Base-by-base conservation (phyloP, 1,140 invertebrate genomes). In the Drosophila tropicalis region DNA sequence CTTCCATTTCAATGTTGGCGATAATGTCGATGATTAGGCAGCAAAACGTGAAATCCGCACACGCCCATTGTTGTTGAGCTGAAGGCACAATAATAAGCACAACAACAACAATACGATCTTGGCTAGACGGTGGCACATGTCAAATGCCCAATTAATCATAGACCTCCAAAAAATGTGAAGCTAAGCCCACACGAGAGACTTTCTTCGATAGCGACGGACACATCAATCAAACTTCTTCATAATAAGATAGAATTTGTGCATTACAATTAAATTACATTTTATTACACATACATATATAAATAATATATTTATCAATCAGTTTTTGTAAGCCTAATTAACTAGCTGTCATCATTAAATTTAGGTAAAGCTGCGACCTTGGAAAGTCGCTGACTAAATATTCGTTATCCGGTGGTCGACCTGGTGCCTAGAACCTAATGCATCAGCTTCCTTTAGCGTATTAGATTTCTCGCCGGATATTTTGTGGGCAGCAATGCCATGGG, bases 11-110 rank as follows among this genome's bases (percentile, higher is more conserved):
- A 89, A 74, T 87, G 84, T 84, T 89, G 32, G 70, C 83, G 73
- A 89, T 89, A 78, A 84, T 89, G 74, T 71, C 56, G 83, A 89
- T 84, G 83, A 87, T 87, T 87, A 78, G 83, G 70, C 64, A 72
- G 80, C 70, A 84, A 76, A 77, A 77, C 74, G 81, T 62, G 64
- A 70, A 80, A 74, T 62, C 56, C 41, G 57, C 72, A 63, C 79
- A 87, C 84, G 80, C 83, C 83, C 83, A 75, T 40, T 51, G 65
- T 72, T 76, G 68, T 68, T 54, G 66, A 58, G 67, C 22, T 29
- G 51, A 44, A 41, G 13, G 13, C 51, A 19, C 15, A 47, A 9
- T 9, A 47, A 17, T 2, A 47, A 9, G 1, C 5, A 44, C n/a
- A 44, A 44, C 72, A 67, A 68, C 15, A 61, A 36, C 22, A n/a